A percentile compares a stretch with the other conserved stretches of the same genome.
Evolutionary conservation across 2,113 vertebrate genomes (phyloP).

Genomic region (Dipodomys ordii): DNA sequence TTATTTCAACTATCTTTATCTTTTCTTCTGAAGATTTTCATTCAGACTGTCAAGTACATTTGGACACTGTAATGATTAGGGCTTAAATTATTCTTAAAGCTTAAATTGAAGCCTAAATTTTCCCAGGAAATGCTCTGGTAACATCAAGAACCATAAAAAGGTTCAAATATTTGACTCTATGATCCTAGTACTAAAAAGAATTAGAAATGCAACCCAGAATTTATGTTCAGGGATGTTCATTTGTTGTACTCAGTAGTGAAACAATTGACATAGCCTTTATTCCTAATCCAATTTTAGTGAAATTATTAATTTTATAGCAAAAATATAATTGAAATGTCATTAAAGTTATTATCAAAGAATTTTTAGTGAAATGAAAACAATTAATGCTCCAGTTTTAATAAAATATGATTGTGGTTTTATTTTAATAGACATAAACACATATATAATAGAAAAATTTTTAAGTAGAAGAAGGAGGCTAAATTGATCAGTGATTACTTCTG

Average conservation of each 20-base stretch:
- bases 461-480: slow-evolving; percentile 18
- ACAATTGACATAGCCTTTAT: neutral
- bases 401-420: neutral
- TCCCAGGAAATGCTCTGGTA: neutral
- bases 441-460: neutral
- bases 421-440: neutral
- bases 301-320: slow-evolving; percentile 16
- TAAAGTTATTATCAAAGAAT: slow-evolving; percentile 8
- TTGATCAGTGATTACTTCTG: neutral
- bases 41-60: neutral
- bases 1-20: neutral
- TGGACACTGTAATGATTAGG: neutral
- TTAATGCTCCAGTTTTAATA: slow-evolving; percentile 10
- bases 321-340: slow-evolving; percentile 1
- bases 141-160: neutral
- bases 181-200: neutral
- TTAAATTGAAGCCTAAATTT: neutral
- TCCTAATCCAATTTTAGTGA: neutral
- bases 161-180: neutral
- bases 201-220: neutral
- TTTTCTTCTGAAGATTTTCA: neutral
- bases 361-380: slow-evolving; percentile 29
- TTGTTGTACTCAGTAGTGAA: neutral
- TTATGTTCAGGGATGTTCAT: neutral
- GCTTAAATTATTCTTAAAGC: neutral